Base-by-base conservation (phyloP, 2,888 invertebrate species). In the Drosophila emarginata region DNA sequence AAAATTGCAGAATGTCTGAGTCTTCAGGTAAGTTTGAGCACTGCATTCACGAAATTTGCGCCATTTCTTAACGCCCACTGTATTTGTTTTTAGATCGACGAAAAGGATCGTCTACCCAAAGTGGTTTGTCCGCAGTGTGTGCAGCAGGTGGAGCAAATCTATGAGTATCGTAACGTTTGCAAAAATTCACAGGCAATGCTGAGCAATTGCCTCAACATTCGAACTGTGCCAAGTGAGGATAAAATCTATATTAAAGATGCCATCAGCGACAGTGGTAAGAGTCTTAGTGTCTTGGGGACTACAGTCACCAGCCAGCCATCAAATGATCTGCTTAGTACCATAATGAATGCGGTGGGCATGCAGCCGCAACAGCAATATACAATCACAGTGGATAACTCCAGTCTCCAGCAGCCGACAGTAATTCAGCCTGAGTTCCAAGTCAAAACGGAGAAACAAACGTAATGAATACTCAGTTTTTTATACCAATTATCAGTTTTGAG, bases 61-160 rank as follows among this genome's bases (percentile, higher is more conserved):
- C 21, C 37, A n/a, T n/a, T 54, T 32, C 18, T 14, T 5, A 3
- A 12, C n/a, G n/a, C 7, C 15, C n/a, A 9, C 1, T 88, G 76
- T n/a, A 0, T 11, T 5, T 40, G 23, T 54, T 9, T 32, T 11
- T 11, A 95, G 95, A 93, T 95, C 12, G 93, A 93, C 74, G 95
- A 95, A 89, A 94, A 94, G 79, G 95, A 95, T 90, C 94, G 94
- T 32, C 90, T 95, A 72, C 95, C 95, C 52, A 95, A 95, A 92
- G 94, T 94, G 21, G 93, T 95, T 12, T 95, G 95, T 86, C 92
- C 93, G 11, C 93, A 93, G 68, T 95, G 95, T 83, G 91, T 94
- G 40, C 93, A 93, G 77, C 94, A 94, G 77, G 87, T 95, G 66
- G 95, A 95, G 73, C 93, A 92, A 40, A 94, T 93, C 73, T 93